A percentile compares a stretch with the other conserved stretches of the same genome.
These are phyloP conservation scores for Dreissena rostriformis DNA, from an alignment of 1,140 invertebrate genomes.

Conservation along the genomic window DNA sequence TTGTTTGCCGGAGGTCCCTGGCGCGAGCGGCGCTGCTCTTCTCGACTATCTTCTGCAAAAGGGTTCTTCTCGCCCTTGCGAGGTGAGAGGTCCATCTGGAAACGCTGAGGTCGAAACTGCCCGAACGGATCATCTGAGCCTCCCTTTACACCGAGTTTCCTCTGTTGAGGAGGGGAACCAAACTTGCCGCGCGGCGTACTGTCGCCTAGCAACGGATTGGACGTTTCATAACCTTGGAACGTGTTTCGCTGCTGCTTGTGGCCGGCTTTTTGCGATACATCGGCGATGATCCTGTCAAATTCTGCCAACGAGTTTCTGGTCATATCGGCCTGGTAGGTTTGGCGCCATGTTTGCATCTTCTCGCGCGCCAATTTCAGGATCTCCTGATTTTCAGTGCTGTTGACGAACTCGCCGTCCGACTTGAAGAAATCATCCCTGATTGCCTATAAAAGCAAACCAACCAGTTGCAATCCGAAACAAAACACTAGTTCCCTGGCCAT, in stretches of 20 bases:
- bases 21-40: not conserved
- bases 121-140: conserved; percentile 16
- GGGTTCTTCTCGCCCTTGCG: not conserved
- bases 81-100: conserved; percentile 6
- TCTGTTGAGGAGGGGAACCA: not conserved
- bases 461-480: too few relatives aligned
- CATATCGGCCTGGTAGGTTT: conserved; percentile 15
- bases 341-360: conserved; percentile 12
- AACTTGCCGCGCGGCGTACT: conserved; percentile 19
- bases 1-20: not conserved
- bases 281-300: conserved; percentile 29
- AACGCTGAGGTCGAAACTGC: not conserved
- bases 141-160: not conserved
- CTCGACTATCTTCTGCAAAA: conserved; percentile 24
- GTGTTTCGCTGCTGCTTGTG: not conserved
- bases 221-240: conserved; percentile 23
- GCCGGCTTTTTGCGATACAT: not conserved
- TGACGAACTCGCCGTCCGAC: conserved; percentile 33
- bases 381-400: conserved; percentile 24
- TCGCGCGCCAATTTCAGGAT: conserved; percentile 8
- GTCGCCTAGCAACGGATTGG: conserved; percentile 17
- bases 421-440: conserved; percentile 34
- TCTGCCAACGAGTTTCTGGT: not conserved
- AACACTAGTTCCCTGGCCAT: too few relatives aligned
- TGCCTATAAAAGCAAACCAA: conserved; percentile 7